phyloP scores from a whole-genome alignment of 2,797 vertebrate species.

The Siniperca undulata region DNA sequence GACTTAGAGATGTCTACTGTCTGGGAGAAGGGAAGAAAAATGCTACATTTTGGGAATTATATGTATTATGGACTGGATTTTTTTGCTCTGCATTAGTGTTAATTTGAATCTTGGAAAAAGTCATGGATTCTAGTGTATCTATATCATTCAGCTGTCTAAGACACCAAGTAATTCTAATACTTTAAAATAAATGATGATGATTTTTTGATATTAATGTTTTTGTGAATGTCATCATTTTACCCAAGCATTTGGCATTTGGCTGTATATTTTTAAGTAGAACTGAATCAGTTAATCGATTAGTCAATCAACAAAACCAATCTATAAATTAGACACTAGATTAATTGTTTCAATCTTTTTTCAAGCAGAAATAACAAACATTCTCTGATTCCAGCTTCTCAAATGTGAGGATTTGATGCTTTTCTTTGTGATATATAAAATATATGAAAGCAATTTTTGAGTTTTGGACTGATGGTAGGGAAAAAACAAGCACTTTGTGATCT shows the following conservation, averaged over 20 bases:
- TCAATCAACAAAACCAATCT: background rate
- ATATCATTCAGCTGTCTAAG: background rate
- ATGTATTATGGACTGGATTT: background rate
- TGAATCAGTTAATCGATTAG: background rate
- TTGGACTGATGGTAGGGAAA: background rate
- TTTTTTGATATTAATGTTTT: background rate
- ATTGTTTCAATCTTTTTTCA: background rate
- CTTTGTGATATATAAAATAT: background rate
- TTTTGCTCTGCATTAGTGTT: background rate
- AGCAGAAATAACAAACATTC: background rate
- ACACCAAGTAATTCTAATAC: background rate
- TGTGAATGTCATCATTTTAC: background rate
- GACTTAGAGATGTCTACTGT: slow-evolving; percentile 24
- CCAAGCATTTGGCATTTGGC: background rate
- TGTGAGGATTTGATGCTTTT: background rate
- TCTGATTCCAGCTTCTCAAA: background rate
- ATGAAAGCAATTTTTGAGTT: background rate
- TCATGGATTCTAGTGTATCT: background rate
- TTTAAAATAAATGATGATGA: background rate
- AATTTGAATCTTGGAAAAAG: background rate
- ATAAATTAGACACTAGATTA: no score
- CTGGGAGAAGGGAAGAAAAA: background rate
- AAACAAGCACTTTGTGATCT: background rate
- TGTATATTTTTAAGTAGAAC: background rate
- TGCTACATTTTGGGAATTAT: background rate